These are phyloP conservation scores for Celastrina argiolus DNA, from an alignment of 2,888 invertebrate genomes.

Conservation along the genomic window DNA sequence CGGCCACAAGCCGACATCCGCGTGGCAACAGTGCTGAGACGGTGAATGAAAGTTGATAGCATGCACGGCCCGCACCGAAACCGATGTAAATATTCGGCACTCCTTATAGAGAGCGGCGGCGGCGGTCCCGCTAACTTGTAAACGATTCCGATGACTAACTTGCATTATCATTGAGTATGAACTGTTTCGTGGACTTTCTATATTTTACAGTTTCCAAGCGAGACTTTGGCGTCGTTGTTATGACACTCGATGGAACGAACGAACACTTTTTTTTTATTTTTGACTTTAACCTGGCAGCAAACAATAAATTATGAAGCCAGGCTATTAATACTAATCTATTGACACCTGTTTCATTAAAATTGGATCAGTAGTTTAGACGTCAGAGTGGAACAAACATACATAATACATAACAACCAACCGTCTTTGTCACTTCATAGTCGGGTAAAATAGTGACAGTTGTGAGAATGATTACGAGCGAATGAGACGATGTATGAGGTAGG, in stretches of 20 bases:
- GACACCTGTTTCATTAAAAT: too few species aligned
- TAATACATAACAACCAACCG: too few species aligned
- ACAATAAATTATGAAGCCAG: too few species aligned
- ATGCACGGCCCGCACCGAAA: constrained; percentile 56
- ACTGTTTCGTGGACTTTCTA: not conserved
- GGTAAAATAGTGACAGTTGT: too few species aligned
- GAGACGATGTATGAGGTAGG: too few species aligned
- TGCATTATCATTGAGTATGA: not conserved
- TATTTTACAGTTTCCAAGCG: not conserved
- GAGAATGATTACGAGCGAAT: too few species aligned
- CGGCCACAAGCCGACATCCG: constrained; percentile 67
- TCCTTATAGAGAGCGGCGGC: constrained; percentile 27
- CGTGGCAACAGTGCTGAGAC: constrained; percentile 72
- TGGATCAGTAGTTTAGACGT: too few species aligned
- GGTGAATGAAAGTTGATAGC: constrained; percentile 74
- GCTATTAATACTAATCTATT: too few species aligned
- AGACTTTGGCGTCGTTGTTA: not conserved
- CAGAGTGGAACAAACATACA: too few species aligned
- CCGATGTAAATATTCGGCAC: constrained; percentile 40
- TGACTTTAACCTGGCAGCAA: too few species aligned
- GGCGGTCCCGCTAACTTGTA: constrained; percentile 21
- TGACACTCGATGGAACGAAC: not conserved
- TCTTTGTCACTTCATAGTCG: too few species aligned
- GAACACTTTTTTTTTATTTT: too few species aligned
- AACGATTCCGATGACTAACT: not conserved